Evolutionary conservation across 2,113 vertebrate species (phyloP), one percentile per base, ranked within the genome.

Genomic region (Salvelinus fontinalis): DNA sequence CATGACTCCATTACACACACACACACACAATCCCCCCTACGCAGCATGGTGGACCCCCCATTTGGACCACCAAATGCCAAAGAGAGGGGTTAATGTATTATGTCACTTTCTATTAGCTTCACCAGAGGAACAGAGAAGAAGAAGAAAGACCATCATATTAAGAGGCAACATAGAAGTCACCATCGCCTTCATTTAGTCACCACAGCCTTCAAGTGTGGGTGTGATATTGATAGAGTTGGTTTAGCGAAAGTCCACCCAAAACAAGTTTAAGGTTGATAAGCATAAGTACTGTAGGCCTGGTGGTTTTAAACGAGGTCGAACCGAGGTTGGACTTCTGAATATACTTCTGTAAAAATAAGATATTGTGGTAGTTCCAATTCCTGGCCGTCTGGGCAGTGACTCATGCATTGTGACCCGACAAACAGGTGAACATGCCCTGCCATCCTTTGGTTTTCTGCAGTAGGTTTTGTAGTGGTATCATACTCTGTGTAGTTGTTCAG

Each of bases 91-190:
- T 65, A 57, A 44, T 44, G 9, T 13, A 26, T 8, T 16, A 54
- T 39, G 62, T 20, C 70, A 54, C 26, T 65, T 72, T 59, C 27
- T 14, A 77, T 77, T 65, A 77, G 5, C 57, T 6, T 77, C 44
- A 77, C 18, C 11, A 57, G 60, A 18, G 51, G 9, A 18, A 12
- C 18, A 9, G 13, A 48, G 18, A 11, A 18, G 51, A 51, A 51
- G 49, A 18, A 18, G 14, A 65, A 70, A 70, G 26, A 22, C 18
- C 57, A 44, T 44, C 9, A 44, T 44, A 44, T 44, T 44, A 11
- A 44, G 39, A 44, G 39, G 39, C 9, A 44, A 44, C 39, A 44
- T 44, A 44, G 39, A 44, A 11, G 39, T 44, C 39, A 44, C 39
- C 8, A 44, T 44, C 2, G 39, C 39, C 39, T 44, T 44, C 9